Base-by-base conservation (phyloP, 2,113 vertebrate species). In the Semnornis frantzii region DNA sequence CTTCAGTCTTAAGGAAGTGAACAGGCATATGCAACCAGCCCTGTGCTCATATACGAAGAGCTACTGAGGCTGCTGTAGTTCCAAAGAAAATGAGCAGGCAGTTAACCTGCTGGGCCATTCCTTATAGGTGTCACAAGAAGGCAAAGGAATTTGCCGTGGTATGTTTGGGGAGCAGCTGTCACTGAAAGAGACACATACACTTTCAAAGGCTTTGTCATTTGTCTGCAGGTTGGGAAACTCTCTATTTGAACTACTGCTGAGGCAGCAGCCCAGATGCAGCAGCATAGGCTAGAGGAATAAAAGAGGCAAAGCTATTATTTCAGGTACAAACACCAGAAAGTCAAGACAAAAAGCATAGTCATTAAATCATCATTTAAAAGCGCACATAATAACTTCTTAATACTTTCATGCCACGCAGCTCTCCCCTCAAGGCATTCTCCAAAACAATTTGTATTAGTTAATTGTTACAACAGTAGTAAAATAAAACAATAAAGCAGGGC, bases 151-250 rank as follows among this genome's bases (percentile, higher is more conserved):
- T 66, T 87, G 59, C 75, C 2, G 8, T 12, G 48, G 64, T 88
- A 79, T 46, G 72, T 75, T 79, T 89, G 58, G 82, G 83, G 81
- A 97, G 77, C 81, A 96, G 85, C 92, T 94, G 93, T 72, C 89
- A 88, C 68, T 39, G 7, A 52, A 60, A 82, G 57, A 92, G 78
- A 91, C 10, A 76, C 34, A 30, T 39, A 52, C 31, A 81, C 82
- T 95, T 94, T 82, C 77, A 77, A 96, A 94, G 60, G 46, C 46
- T 82, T 82, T 91, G 82, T 94, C 85, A 60, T 89, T 80, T 94
- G 81, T 93, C 87, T 96, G 73, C 58, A 60, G 87, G 81, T 75
- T 81, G 58, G 85, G 69, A 92, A 94, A 73, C 0, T 15, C 39
- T 81, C 58, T 72, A 42, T 74, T 66, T 85, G 87, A 89, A 85